A percentile compares a stretch with the other conserved stretches of the same genome.
Evolutionary conservation across 2,797 vertebrate species (phyloP).

Genomic region (Catharus ustulatus): DNA sequence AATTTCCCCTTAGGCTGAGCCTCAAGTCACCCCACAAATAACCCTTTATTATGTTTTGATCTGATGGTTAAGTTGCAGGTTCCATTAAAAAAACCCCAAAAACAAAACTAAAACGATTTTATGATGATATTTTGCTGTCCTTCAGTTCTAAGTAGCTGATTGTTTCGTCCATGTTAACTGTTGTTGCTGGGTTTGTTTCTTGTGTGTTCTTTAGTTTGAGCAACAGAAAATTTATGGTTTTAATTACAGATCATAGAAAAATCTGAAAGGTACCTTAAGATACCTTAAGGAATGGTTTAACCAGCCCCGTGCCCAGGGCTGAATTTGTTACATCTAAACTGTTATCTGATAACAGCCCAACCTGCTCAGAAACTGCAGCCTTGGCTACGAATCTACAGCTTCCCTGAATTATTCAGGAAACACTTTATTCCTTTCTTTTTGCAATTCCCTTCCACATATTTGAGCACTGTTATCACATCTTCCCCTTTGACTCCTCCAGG

Average conservation of each 20-base stretch:
- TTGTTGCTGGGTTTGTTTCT: not conserved
- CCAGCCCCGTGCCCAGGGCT: not conserved
- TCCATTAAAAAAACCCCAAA: not conserved
- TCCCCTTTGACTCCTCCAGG: not conserved
- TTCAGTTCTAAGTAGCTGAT: not conserved
- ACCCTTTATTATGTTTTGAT: not conserved
- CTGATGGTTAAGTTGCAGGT: not conserved
- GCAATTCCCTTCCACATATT: not conserved
- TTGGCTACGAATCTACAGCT: not conserved
- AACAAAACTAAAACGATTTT: not conserved
- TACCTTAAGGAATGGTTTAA: not conserved
- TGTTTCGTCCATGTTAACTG: not conserved
- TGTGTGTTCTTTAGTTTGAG: not conserved
- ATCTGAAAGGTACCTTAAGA: not conserved
- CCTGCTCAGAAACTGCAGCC: not conserved
- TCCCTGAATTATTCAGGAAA: not conserved
- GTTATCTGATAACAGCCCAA: not conserved
- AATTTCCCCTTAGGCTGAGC: conserved; percentile 16
- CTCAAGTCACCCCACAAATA: not conserved
- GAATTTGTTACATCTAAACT: not conserved
- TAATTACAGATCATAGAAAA: not conserved
- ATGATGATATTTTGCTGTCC: not conserved
- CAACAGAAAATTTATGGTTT: not conserved
- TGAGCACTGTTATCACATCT: not conserved
- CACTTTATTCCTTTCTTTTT: not conserved